Percentiles rank a stretch among this genome's conserved stretches.
These are phyloP conservation scores for Aspiorhynchus laticeps DNA, from an alignment of 2,113 vertebrate species.

Conservation along the genomic window DNA sequence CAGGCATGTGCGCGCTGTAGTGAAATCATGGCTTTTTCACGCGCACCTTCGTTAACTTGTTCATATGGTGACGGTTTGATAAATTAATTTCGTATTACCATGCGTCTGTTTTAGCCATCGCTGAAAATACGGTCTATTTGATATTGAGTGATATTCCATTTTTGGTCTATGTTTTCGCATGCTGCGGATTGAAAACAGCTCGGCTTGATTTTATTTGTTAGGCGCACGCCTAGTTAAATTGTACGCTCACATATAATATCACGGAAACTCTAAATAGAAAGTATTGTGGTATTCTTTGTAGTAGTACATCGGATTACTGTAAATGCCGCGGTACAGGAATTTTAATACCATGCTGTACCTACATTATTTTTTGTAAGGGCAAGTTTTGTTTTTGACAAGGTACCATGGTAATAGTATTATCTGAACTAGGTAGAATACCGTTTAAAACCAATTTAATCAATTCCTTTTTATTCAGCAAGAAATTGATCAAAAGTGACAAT, in stretches of 20 bases:
- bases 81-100: not conserved
- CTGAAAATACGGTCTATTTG: not conserved
- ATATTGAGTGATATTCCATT: not conserved
- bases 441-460: not conserved
- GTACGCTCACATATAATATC: not conserved
- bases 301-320: not conserved
- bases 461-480: not conserved
- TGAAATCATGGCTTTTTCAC: slow-evolving; percentile 36
- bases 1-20: slow-evolving; percentile 36
- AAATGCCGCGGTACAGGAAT: not conserved
- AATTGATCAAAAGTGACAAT: not conserved
- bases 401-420: not conserved
- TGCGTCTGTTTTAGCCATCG: too few relatives aligned
- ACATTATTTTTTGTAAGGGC: not conserved
- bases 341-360: not conserved
- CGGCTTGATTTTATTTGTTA: not conserved
- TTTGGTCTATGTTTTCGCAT: not conserved
- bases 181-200: not conserved
- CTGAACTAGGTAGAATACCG: not conserved
- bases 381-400: not conserved
- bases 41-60: slow-evolving; percentile 38
- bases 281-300: not conserved
- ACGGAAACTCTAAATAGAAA: not conserved
- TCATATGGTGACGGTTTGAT: not conserved
- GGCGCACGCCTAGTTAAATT: not conserved